Percentiles rank a stretch among this genome's conserved stretches.
phyloP scores from a whole-genome alignment of 1,140 invertebrate species.

The Temnothorax longispinosus region DNA sequence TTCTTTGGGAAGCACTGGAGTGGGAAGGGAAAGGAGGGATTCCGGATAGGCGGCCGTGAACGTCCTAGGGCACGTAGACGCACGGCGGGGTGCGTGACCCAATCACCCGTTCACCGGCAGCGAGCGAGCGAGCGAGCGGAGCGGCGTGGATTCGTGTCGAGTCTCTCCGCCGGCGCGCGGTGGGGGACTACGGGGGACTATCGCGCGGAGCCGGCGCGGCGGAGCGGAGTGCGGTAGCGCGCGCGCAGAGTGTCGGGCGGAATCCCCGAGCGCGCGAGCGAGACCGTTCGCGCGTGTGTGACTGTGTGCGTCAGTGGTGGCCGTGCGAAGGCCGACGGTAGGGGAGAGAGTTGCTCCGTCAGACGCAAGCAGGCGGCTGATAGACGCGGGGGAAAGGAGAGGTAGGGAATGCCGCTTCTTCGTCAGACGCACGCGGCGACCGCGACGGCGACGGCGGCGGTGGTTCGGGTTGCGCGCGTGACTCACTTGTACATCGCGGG shows the following conservation, averaged over 20 bases:
- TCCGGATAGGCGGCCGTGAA: slow-evolving; percentile 82
- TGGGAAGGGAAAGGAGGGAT: slow-evolving; percentile 71
- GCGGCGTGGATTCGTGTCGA: slow-evolving; percentile 70
- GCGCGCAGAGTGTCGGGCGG: slow-evolving; percentile 24
- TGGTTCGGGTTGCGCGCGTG: slow-evolving; percentile 73
- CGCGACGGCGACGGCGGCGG: not conserved
- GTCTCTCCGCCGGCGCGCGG: slow-evolving; percentile 31
- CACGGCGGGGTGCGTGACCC: slow-evolving; percentile 82
- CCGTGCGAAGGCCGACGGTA: slow-evolving; percentile 39
- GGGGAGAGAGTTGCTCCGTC: slow-evolving; percentile 65
- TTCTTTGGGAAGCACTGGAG: slow-evolving; percentile 33
- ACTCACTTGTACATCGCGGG: slow-evolving; percentile 79
- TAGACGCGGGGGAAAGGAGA: not conserved
- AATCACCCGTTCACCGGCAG: slow-evolving; percentile 82
- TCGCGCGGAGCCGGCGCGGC: not conserved
- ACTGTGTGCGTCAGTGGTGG: slow-evolving; percentile 21
- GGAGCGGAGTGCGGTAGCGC: slow-evolving; percentile 32
- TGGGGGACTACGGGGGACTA: not conserved
- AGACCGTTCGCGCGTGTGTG: not conserved
- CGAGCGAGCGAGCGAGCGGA: slow-evolving; percentile 60
- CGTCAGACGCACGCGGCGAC: slow-evolving; percentile 68
- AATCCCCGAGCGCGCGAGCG: slow-evolving; percentile 32
- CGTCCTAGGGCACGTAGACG: slow-evolving; percentile 82
- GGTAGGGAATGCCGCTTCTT: slow-evolving; percentile 46
- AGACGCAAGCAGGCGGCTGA: slow-evolving; percentile 51